These are phyloP conservation scores for Heterohyrax brucei DNA, from an alignment of 2,797 vertebrate species.

Conservation along the genomic window DNA sequence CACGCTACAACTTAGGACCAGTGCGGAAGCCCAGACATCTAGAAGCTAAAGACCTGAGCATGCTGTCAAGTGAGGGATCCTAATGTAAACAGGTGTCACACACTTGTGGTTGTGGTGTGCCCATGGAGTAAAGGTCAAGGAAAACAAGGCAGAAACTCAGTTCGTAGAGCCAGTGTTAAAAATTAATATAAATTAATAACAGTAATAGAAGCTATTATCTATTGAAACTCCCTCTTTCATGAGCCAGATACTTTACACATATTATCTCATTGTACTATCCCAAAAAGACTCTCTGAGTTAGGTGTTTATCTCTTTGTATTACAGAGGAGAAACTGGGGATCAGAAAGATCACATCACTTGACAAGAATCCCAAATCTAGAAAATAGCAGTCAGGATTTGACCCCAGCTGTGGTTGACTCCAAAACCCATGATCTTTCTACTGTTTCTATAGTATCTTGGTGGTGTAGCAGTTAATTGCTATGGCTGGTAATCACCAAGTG, in stretches of 20 bases:
- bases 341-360: not conserved
- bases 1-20: not conserved
- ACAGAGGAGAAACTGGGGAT: not conserved
- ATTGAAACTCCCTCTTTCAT: not conserved
- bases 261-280: no score
- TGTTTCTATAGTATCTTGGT: not conserved
- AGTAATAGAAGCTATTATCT: not conserved
- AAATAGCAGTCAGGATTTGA: not conserved
- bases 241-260: not conserved
- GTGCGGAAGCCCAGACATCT: not conserved
- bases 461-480: no score
- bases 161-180: conserved; percentile 4
- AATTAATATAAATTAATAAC: not conserved
- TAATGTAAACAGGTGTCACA: not conserved
- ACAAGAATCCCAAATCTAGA: not conserved
- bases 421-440: not conserved
- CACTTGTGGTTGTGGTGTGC: not conserved
- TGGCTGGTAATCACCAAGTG: no score
- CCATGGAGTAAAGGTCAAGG: not conserved
- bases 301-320: not conserved
- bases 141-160: not conserved
- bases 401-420: not conserved
- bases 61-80: not conserved
- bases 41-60: not conserved
- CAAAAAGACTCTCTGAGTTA: not conserved